Base-by-base conservation (phyloP, 2,797 vertebrate genomes). In the Sebastiscus tertius region DNA sequence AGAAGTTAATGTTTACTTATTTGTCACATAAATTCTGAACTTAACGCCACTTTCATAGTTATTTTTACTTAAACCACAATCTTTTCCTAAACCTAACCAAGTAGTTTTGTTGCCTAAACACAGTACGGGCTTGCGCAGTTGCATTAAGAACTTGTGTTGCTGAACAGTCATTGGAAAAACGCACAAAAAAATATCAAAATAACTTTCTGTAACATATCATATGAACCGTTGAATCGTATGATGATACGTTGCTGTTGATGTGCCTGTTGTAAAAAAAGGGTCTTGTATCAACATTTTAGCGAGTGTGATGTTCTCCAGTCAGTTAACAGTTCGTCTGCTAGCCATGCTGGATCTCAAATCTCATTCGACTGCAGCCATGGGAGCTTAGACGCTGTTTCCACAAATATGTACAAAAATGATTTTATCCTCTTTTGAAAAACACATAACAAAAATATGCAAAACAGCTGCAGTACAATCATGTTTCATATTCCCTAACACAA, bases 341-440 rank as follows among this genome's bases (percentile, higher is more conserved):
- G 24, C 7, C 29, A 52, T 26, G 55, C 24, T 61, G 39, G 34
- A 34, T 72, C 60, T 63, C 61, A 67, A 22, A 33, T 65, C 75
- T 73, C 27, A 46, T 16, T 75, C 20, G 55, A 18, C 54, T 16
- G 49, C 55, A 79, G 67, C 31, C 55, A 13, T 10, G 7, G 34
- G n/a, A 56, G 33, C 67, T 36, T 2, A 24, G 29, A 31, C 36
- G 16, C 20, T 11, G 2, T 64, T 62, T 77, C 13, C 3, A 10
- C 11, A 79, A 63, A 58, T 27, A 61, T 64, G 12, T 36, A 2
- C 29, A 64, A 34, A 64, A 73, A 6, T 12, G 2, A 3, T 4
- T 60, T 72, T 9, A 52, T 58, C 26, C 16, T 52, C 36, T 11
- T 61, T 18, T 22, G 3, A 52, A 54, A 63, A 59, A 31, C 1